Percentiles rank a stretch among this genome's conserved stretches.
Evolutionary conservation across 2,888 invertebrate genomes (phyloP).

Genomic region (Drosophila sordidula): DNA sequence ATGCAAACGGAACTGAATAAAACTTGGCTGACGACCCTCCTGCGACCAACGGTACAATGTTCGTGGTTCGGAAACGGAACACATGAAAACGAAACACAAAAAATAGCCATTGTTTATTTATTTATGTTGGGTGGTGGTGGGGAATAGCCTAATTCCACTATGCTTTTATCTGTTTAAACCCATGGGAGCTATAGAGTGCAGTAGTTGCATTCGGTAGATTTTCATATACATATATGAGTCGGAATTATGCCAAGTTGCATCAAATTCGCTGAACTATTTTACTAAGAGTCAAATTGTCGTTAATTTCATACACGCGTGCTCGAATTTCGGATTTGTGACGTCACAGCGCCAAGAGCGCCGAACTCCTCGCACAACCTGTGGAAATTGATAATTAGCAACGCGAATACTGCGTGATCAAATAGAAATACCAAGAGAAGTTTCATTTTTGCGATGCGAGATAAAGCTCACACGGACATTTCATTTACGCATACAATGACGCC

Average conservation of each 20-base stretch:
- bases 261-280: not conserved
- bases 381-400: not conserved
- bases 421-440: not conserved
- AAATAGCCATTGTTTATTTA: not conserved
- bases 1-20: constrained; percentile 50
- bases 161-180: no score
- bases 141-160: not conserved
- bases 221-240: no score
- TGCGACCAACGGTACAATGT: constrained; percentile 33
- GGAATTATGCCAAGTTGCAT: no score
- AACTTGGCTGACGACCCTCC: constrained; percentile 50
- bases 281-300: not conserved
- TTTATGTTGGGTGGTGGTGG: not conserved
- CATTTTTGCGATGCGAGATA: not conserved
- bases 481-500: not conserved
- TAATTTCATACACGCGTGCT: no score
- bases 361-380: not conserved
- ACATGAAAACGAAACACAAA: constrained; percentile 37
- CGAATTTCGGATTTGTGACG: not conserved
- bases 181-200: no score
- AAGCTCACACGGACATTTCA: not conserved
- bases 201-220: not conserved
- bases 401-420: not conserved
- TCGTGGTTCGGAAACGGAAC: constrained; percentile 41
- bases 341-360: not conserved